Evolutionary conservation across 2,888 invertebrate species (phyloP).

Genomic region (Anthophora plumipes): DNA sequence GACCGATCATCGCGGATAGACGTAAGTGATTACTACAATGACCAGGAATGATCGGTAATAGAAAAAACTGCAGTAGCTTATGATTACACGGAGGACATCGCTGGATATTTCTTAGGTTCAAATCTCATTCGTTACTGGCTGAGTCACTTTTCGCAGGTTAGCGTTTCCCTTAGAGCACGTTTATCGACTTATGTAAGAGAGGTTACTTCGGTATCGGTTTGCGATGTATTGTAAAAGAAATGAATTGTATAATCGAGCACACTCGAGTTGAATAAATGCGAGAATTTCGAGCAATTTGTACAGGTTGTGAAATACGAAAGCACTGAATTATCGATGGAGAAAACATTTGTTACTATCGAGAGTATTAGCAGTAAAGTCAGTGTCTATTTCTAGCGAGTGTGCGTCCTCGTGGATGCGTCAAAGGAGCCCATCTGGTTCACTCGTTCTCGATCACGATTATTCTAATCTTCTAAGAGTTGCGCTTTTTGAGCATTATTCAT

Average conservation of each 20-base stretch:
- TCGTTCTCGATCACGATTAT: conserved; percentile 28
- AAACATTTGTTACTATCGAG: conserved; percentile 29
- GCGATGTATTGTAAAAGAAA: not conserved
- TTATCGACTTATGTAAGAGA: too few relatives aligned
- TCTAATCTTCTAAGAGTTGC: conserved; percentile 16
- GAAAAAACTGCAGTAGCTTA: too few relatives aligned
- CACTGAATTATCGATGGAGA: not conserved
- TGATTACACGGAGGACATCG: too few relatives aligned
- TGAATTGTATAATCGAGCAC: not conserved
- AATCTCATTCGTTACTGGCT: not conserved
- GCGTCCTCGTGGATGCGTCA: conserved; percentile 36
- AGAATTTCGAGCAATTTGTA: too few relatives aligned
- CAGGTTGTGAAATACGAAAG: not conserved
- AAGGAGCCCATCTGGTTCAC: conserved; percentile 31
- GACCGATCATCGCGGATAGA: too few relatives aligned
- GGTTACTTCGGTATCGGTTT: too few relatives aligned
- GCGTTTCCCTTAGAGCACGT: too few relatives aligned
- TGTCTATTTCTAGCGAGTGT: conserved; percentile 42
- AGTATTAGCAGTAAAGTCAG: conserved; percentile 17
- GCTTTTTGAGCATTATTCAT: conserved; percentile 5
- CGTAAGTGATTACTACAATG: too few relatives aligned
- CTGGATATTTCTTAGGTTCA: too few relatives aligned
- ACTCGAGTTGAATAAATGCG: not conserved
- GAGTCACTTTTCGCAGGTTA: too few relatives aligned
- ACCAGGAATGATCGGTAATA: not conserved